These are phyloP conservation scores for Marronus borbonicus DNA, from an alignment of 2,888 invertebrate genomes.

Conservation along the genomic window DNA sequence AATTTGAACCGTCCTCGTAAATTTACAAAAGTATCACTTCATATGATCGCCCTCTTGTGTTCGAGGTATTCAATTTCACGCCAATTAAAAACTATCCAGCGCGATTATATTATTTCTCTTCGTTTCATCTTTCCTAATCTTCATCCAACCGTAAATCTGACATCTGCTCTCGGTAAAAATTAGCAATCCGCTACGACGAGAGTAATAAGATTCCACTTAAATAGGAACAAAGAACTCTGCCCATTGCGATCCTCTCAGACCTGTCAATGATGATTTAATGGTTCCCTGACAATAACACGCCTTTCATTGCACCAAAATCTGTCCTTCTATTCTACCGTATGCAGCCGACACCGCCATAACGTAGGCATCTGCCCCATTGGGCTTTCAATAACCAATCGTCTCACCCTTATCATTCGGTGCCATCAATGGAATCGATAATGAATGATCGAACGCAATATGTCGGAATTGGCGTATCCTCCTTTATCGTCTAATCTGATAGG, in stretches of 20 bases:
- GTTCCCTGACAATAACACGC: constrained; percentile 58
- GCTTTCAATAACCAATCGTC: constrained; percentile 65
- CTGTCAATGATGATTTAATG: constrained; percentile 67
- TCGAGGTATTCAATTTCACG: constrained; percentile 30
- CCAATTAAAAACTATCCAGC: constrained; percentile 28
- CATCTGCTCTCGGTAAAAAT: constrained; percentile 62
- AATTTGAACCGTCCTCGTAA: background rate
- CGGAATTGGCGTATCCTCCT: constrained; percentile 31
- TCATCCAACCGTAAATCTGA: constrained; percentile 15
- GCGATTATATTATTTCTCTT: constrained; percentile 13
- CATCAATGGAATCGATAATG: constrained; percentile 45
- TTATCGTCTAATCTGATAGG: constrained; percentile 23
- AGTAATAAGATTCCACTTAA: constrained; percentile 63
- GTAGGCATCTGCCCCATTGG: constrained; percentile 65
- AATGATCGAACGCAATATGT: constrained; percentile 38
- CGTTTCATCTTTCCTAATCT: background rate
- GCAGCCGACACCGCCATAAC: constrained; percentile 37
- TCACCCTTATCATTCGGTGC: constrained; percentile 57
- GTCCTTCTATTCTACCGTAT: constrained; percentile 36
- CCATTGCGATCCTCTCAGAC: constrained; percentile 53
- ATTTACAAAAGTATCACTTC: constrained; percentile 1
- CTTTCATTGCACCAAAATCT: constrained; percentile 56
- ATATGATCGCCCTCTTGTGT: background rate
- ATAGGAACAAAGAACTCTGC: constrained; percentile 60
- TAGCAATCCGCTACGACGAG: constrained; percentile 48